Conservation (phyloP, 2,113 vertebrate species). For the Pipa parva region DNA sequence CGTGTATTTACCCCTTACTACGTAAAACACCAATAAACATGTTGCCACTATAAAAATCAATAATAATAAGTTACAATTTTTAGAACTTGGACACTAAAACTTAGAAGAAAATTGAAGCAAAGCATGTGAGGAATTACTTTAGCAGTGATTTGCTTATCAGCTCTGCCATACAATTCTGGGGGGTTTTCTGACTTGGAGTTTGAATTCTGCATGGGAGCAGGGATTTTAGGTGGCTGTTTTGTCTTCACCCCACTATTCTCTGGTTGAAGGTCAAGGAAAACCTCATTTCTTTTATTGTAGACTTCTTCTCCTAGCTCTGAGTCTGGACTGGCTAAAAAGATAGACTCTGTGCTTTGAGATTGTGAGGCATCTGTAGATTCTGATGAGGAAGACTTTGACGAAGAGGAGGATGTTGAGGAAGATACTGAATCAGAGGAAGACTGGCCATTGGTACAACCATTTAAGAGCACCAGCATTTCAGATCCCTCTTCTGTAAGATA, state of each 20-base stretch:
- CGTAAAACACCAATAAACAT: too few relatives aligned
- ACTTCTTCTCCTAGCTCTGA: neutral
- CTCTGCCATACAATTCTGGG: neutral
- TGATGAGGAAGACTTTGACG: too few relatives aligned
- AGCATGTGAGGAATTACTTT: neutral
- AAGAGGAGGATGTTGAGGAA: neutral
- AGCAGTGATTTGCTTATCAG: neutral
- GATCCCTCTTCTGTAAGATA: conserved; percentile 52
- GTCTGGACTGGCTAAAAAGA: conserved; percentile 48
- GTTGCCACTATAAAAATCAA: too few relatives aligned
- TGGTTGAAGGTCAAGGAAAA: neutral
- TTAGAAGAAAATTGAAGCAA: neutral
- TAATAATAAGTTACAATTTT: too few relatives aligned
- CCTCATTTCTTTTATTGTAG: conserved; percentile 25
- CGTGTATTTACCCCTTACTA: too few relatives aligned
- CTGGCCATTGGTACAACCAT: conserved; percentile 63
- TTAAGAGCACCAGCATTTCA: conserved; percentile 64
- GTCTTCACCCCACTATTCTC: neutral
- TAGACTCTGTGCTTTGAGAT: conserved; percentile 34
- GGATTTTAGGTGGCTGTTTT: conserved; percentile 3
- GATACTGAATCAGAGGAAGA: conserved; percentile 41
- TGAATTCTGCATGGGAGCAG: neutral
- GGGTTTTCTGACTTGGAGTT: conserved; percentile 1
- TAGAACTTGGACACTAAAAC: too few relatives aligned
- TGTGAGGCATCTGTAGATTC: conserved; percentile 23